These are phyloP conservation scores for Sycophaga agraensis DNA, from an alignment of 1,140 invertebrate species.

Conservation along the genomic window DNA sequence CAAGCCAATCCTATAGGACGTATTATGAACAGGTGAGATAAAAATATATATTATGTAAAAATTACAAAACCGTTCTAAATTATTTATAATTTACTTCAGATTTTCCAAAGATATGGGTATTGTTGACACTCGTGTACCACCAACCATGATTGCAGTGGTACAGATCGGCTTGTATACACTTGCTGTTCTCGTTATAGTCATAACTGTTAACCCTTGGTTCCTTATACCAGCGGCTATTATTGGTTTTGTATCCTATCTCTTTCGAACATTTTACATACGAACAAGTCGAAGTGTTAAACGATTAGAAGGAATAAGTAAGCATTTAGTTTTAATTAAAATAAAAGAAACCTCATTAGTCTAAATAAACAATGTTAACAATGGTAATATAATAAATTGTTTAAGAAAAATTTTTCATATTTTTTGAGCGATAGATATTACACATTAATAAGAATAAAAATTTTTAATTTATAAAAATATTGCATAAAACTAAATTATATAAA, in stretches of 20 bases:
- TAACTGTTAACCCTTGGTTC: constrained; percentile 74
- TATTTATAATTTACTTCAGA: constrained; percentile 19
- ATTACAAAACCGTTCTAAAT: too few relatives aligned
- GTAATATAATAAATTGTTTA: too few relatives aligned
- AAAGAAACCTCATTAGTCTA: too few relatives aligned
- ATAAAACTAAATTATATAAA: too few relatives aligned
- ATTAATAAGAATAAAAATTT: too few relatives aligned
- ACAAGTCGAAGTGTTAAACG: constrained; percentile 83
- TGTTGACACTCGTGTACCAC: constrained; percentile 81
- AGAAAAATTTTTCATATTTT: too few relatives aligned
- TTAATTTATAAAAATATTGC: too few relatives aligned
- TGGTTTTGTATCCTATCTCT: constrained; percentile 69
- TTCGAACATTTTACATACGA: constrained; percentile 76
- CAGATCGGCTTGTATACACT: constrained; percentile 72
- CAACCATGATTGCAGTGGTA: constrained; percentile 68
- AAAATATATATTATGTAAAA: neutral
- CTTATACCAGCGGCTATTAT: constrained; percentile 71
- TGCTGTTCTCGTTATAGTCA: constrained; percentile 75
- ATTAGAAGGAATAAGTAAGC: constrained; percentile 82
- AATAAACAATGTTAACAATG: too few relatives aligned
- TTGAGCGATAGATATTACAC: too few relatives aligned
- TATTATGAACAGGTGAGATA: constrained; percentile 66
- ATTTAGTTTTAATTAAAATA: neutral
- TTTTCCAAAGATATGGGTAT: constrained; percentile 84
- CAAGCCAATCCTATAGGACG: constrained; percentile 76